Percentiles rank a stretch among this genome's conserved stretches.
These are phyloP conservation scores for Idaea straminata DNA, from an alignment of 2,888 invertebrate species.

Conservation along the genomic window DNA sequence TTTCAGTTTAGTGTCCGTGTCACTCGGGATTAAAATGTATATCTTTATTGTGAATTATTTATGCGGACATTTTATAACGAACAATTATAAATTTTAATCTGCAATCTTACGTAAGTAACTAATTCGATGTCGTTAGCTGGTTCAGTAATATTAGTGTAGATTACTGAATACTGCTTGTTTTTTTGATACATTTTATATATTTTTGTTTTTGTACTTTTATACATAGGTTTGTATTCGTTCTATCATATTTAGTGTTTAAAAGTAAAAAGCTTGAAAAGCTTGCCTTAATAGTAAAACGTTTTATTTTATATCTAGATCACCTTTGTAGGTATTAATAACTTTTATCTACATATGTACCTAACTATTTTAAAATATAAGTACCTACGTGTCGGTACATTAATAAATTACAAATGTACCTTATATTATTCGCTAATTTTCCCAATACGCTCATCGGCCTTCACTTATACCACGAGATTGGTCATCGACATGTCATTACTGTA, in stretches of 20 bases:
- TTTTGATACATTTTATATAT: neutral
- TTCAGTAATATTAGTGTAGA: neutral
- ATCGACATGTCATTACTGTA: neutral
- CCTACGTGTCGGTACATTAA: neutral
- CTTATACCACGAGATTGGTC: neutral
- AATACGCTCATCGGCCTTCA: neutral
- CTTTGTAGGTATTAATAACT: too few species aligned
- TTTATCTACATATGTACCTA: too few species aligned
- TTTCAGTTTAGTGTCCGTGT: constrained; percentile 40
- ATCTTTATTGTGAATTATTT: constrained; percentile 40
- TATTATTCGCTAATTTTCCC: neutral
- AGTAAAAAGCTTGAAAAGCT: too few species aligned
- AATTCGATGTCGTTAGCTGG: neutral
- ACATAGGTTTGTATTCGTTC: neutral
- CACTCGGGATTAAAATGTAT: constrained; percentile 41
- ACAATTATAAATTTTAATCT: constrained; percentile 18
- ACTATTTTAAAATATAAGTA: too few species aligned
- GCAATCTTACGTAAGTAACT: constrained; percentile 45
- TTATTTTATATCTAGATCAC: too few species aligned
- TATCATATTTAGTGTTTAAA: neutral
- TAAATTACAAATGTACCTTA: neutral
- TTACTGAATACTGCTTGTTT: neutral
- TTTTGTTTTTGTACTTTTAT: neutral
- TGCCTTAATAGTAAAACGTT: too few species aligned
- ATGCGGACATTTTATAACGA: constrained; percentile 19